Conservation (phyloP, 2,113 vertebrate species). For the Rafetus swinhoei region DNA sequence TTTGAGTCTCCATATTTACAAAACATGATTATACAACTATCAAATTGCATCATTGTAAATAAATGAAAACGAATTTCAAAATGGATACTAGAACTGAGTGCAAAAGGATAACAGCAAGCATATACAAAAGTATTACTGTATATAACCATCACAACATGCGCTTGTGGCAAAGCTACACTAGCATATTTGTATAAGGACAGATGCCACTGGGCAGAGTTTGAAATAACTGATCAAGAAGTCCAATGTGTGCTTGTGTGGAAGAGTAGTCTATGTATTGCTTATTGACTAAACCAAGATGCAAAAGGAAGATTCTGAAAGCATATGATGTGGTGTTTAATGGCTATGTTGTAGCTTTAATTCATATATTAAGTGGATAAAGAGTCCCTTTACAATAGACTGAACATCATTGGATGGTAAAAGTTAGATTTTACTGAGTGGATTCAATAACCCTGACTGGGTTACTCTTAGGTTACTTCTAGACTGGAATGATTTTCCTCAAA, state of each 20-base stretch:
- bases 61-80: neutral
- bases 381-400: neutral
- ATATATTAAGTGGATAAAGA: neutral
- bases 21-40: neutral
- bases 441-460: neutral
- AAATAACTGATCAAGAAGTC: neutral
- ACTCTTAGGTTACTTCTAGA: too few relatives aligned
- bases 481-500: too few relatives aligned
- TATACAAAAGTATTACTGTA: neutral
- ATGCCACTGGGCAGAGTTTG: neutral
- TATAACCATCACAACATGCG: neutral
- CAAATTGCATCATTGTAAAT: neutral
- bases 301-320: neutral
- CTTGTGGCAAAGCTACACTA: neutral
- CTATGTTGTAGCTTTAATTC: neutral
- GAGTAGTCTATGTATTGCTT: neutral
- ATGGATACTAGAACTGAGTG: neutral
- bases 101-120: neutral
- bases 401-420: neutral
- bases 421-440: neutral
- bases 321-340: neutral
- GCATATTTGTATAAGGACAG: neutral
- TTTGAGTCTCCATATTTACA: neutral
- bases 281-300: neutral
- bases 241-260: neutral